phyloP scores from a whole-genome alignment of 2,113 vertebrate genomes.

The Electrona antarctica region DNA sequence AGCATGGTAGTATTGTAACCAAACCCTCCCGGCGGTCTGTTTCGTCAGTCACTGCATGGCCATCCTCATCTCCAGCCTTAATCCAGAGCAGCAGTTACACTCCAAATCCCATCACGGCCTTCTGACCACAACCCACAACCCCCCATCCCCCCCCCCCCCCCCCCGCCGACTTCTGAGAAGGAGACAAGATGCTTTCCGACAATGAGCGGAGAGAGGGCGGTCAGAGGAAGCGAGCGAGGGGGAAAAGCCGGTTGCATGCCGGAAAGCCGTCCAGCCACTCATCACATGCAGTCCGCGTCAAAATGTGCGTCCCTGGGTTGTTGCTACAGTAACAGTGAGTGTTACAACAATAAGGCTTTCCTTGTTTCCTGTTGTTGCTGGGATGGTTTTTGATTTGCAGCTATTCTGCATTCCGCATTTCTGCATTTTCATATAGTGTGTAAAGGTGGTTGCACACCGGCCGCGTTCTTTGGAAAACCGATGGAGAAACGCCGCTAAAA shows the following conservation, averaged over 20 bases:
- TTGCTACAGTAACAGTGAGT: background rate
- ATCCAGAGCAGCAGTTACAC: slow-evolving; percentile 72
- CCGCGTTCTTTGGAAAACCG: no score
- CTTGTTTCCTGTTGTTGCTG: background rate
- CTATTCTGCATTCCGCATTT: no score
- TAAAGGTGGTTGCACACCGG: no score
- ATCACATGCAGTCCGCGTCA: slow-evolving; percentile 47
- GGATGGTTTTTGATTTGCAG: background rate
- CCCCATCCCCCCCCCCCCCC: background rate
- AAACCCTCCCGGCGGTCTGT: slow-evolving; percentile 59
- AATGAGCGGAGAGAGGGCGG: slow-evolving; percentile 32
- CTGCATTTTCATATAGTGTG: no score
- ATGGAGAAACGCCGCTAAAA: no score
- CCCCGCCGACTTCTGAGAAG: slow-evolving; percentile 33
- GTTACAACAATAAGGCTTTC: background rate
- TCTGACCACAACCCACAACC: slow-evolving; percentile 52
- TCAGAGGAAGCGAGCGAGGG: slow-evolving; percentile 21
- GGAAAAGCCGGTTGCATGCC: slow-evolving; percentile 23
- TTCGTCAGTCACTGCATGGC: slow-evolving; percentile 61
- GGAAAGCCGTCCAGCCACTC: slow-evolving; percentile 55
- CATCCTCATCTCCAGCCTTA: slow-evolving; percentile 67
- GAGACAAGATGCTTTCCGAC: slow-evolving; percentile 67
- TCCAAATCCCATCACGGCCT: slow-evolving; percentile 65
- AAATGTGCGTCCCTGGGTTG: slow-evolving; percentile 12
- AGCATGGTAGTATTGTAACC: slow-evolving; percentile 28